Evolutionary conservation across 2,888 invertebrate genomes (phyloP).

Genomic region (Alviniconcha strummeri): DNA sequence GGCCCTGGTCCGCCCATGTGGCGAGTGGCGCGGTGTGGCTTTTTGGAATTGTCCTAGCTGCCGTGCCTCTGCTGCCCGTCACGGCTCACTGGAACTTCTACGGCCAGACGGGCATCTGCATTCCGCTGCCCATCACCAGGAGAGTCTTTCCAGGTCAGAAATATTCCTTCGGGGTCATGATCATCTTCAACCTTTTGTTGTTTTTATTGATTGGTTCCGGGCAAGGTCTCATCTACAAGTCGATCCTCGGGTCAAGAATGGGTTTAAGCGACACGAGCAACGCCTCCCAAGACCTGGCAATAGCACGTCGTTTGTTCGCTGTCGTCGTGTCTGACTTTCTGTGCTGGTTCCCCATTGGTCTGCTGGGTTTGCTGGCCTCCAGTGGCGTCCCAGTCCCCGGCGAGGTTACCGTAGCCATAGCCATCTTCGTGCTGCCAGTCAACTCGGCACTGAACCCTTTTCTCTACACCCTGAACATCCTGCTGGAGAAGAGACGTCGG

Average conservation of each 20-base stretch:
- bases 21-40: background rate
- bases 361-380: no score
- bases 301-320: no score
- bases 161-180: conserved; percentile 14
- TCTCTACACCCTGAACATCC: no score
- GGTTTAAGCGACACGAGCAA: no score
- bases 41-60: background rate
- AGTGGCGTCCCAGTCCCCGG: no score
- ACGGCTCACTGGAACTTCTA: conserved; percentile 15
- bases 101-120: conserved; percentile 7
- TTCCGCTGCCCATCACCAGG: conserved; percentile 16
- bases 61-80: conserved; percentile 9
- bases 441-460: no score
- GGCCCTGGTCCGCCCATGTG: background rate
- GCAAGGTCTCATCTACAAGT: conserved; percentile 1
- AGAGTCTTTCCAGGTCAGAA: conserved; percentile 3
- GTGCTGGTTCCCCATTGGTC: no score
- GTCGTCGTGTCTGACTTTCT: no score
- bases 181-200: conserved; percentile 1
- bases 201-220: conserved; percentile 11
- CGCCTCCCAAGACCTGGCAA: no score
- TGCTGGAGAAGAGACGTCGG: no score
- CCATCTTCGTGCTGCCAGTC: no score
- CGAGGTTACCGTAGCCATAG: no score
- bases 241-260: background rate